phyloP scores from a whole-genome alignment of 2,113 vertebrate species.

The Orthonyx spaldingii region DNA sequence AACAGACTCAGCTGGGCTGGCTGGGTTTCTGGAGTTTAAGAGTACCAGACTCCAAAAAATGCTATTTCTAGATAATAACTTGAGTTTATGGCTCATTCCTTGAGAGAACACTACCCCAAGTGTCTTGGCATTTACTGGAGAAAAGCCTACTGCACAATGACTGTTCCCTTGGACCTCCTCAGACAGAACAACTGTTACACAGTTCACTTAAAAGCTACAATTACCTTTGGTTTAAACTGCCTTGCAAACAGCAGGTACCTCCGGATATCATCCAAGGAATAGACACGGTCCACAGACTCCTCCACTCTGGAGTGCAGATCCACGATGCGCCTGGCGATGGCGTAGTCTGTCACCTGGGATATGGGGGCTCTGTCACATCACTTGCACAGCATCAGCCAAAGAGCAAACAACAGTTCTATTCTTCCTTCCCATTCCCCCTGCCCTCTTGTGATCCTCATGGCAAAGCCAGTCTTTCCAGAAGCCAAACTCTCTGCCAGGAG shows the following conservation, averaged over 20 bases:
- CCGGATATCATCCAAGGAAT: constrained; percentile 93
- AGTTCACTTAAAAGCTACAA: neutral
- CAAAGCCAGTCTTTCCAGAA: neutral
- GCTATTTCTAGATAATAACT: neutral
- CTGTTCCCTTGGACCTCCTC: neutral
- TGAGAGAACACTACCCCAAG: neutral
- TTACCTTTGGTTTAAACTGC: constrained; percentile 98
- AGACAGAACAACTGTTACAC: neutral
- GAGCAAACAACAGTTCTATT: neutral
- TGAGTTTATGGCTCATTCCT: neutral
- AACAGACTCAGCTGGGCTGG: neutral
- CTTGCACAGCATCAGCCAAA: neutral
- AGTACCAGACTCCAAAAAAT: neutral
- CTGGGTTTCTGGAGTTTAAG: neutral
- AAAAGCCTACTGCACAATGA: neutral
- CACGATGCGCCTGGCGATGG: constrained; percentile 95
- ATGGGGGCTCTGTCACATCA: neutral
- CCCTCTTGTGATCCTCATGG: neutral
- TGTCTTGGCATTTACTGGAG: neutral
- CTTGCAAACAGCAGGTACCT: constrained; percentile 95
- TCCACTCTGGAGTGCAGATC: constrained; percentile 92
- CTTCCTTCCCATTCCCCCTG: neutral
- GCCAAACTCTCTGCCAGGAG: neutral
- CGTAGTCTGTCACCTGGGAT: constrained; percentile 91
- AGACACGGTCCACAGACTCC: constrained; percentile 90